phyloP scores from a whole-genome alignment of 2,888 invertebrate genomes.

The Petrolisthes cinctipes region DNA sequence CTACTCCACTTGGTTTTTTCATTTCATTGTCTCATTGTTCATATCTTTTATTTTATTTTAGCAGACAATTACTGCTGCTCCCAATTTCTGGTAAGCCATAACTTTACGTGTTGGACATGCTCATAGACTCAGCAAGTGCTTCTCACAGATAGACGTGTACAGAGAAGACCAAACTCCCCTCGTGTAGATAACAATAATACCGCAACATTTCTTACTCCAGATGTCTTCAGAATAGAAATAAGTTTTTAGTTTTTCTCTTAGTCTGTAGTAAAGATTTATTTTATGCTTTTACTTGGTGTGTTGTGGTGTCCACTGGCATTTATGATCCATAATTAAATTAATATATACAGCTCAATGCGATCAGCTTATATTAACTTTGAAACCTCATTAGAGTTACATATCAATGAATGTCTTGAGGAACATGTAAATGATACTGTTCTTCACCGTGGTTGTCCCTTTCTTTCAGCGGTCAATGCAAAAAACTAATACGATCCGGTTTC shows the following conservation, averaged over 20 bases:
- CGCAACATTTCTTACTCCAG: constrained; percentile 38
- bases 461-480: no score
- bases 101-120: constrained; percentile 50
- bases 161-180: constrained; percentile 58
- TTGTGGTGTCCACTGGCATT: constrained; percentile 39
- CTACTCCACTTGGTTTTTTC: constrained; percentile 34
- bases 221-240: constrained; percentile 45
- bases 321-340: constrained; percentile 19
- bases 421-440: no score
- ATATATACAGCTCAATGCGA: constrained; percentile 12
- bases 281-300: constrained; percentile 47
- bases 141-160: constrained; percentile 44
- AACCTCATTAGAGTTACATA: neutral
- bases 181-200: constrained; percentile 43
- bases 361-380: constrained; percentile 26
- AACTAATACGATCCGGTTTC: no score
- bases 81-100: constrained; percentile 50
- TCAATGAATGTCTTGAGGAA: no score
- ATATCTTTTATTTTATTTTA: constrained; percentile 27
- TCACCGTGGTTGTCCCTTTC: no score
- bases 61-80: constrained; percentile 41
- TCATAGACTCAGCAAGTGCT: constrained; percentile 51
- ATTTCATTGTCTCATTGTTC: constrained; percentile 40
- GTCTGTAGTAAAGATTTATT: constrained; percentile 39
- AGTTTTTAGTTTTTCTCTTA: constrained; percentile 31